Base-by-base conservation (phyloP, 35 echinoderm and acorn worm species). In the Acanthaster planci region DNA sequence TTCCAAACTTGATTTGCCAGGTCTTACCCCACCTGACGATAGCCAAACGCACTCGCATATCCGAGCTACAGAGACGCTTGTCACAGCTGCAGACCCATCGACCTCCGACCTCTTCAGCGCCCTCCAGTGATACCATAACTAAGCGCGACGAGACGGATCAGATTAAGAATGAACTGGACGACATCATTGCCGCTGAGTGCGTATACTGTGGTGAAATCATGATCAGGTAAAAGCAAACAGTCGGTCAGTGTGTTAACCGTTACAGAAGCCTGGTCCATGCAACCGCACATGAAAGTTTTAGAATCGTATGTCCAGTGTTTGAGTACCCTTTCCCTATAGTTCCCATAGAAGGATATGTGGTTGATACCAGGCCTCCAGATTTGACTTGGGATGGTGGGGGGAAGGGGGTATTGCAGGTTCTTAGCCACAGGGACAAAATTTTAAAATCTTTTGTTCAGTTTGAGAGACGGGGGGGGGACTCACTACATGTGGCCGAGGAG, bases 181-280 rank as follows among this genome's bases (percentile, higher is more conserved):
- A 99, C 67, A 93, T 93, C 82, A 88, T 91, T 8, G 94, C 94
- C 0, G 95, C 91, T 30, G 95, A 97, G 14, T 97, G 95, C 59
- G 95, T 98, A 5, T 91, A 91, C 67, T 98, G 95, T 78, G 95
- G 95, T 26, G 95, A 98, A 40, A 92, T 98, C 26, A 98, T 98
- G 95, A 91, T 98, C 22, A 94, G 88, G 95, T 98, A 90, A 47
- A 47, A 6, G 42, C 42, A 6, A 47, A 47, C 42, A 47, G 12
- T 47, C 42, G 42, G 42, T 47, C 42, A 47, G 4, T 47, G 4
- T 47, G 4, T 47, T 47, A 6, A 47, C 12, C 42, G 12, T 47
- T 47, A 47, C 12, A 47, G 42, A 47, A 47, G 42, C 12, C 4
- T 47, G 42, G 12, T 47, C 12, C 4, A 47, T 47, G 4, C 12